These are phyloP conservation scores for Sebastes matsubarae DNA, from an alignment of 2,797 vertebrate genomes.

Conservation along the genomic window DNA sequence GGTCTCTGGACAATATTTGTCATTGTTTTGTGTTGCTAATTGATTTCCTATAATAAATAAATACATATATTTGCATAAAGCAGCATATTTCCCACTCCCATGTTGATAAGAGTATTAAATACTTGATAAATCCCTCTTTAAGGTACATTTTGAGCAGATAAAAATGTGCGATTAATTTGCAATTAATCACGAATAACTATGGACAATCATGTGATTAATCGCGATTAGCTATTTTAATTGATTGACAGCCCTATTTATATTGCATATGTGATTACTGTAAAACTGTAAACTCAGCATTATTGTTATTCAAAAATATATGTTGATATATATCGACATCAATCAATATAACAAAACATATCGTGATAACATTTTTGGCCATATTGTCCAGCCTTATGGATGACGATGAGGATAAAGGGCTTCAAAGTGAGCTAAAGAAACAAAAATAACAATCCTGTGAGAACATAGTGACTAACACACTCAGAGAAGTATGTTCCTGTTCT, in stretches of 20 bases:
- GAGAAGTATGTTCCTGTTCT: neutral
- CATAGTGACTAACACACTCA: constrained; percentile 1
- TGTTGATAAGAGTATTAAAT: too few species aligned
- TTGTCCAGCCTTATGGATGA: neutral
- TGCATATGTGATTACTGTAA: too few species aligned
- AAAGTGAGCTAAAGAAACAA: neutral
- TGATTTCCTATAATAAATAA: too few species aligned
- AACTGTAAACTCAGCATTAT: neutral
- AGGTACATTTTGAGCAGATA: too few species aligned
- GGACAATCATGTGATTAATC: too few species aligned
- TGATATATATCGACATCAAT: neutral
- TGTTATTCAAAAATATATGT: neutral
- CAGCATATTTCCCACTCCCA: too few species aligned
- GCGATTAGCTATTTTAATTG: accelerated
- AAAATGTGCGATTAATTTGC: too few species aligned
- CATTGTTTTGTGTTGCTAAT: too few species aligned
- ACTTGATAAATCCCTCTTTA: too few species aligned
- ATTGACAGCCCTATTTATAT: too few species aligned
- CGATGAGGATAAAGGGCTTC: neutral
- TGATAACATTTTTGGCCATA: neutral
- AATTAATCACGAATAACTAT: accelerated
- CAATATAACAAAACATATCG: accelerated
- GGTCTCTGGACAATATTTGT: too few species aligned
- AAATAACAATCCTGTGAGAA: neutral
- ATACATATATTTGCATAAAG: too few species aligned